Evolutionary conservation across 2,113 vertebrate genomes (phyloP).

Genomic region (Dipodomys spectabilis): DNA sequence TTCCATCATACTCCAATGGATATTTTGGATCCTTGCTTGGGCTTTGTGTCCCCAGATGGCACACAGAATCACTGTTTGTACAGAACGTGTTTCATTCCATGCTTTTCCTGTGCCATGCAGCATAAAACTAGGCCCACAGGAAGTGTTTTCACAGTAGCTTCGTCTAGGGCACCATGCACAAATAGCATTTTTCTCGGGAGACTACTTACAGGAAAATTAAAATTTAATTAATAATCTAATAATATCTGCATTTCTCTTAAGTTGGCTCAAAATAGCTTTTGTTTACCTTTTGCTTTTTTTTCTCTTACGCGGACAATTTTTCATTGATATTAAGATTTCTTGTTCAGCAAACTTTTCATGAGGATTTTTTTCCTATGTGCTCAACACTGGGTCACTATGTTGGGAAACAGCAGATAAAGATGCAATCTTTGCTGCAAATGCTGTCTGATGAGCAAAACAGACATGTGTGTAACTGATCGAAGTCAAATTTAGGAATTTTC

Average conservation of each 20-base stretch:
- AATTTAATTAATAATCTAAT: conserved; percentile 79
- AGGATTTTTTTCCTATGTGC: neutral
- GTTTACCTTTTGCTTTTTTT: conserved; percentile 60
- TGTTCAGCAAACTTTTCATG: conserved; percentile 60
- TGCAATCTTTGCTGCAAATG: conserved; percentile 38
- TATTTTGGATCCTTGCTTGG: neutral
- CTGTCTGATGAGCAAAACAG: conserved; percentile 44
- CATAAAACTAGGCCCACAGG: conserved; percentile 16
- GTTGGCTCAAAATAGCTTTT: conserved; percentile 68
- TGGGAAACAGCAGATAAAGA: conserved; percentile 62
- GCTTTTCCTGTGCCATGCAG: neutral
- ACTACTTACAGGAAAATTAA: conserved; percentile 70
- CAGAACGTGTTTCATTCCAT: neutral
- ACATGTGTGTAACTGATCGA: conserved; percentile 53
- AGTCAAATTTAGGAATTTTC: conserved; percentile 51
- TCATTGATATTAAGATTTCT: conserved; percentile 55
- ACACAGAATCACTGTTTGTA: conserved; percentile 9
- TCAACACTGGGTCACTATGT: neutral
- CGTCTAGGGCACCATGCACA: conserved; percentile 29
- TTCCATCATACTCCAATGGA: neutral
- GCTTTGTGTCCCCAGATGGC: neutral
- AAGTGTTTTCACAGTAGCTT: conserved; percentile 22
- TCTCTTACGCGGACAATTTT: conserved; percentile 53
- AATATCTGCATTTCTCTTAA: conserved; percentile 63
- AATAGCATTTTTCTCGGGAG: conserved; percentile 59